A percentile compares a stretch with the other conserved stretches of the same genome.
phyloP scores from a whole-genome alignment of 2,113 vertebrate species.

The Raja brachyura region DNA sequence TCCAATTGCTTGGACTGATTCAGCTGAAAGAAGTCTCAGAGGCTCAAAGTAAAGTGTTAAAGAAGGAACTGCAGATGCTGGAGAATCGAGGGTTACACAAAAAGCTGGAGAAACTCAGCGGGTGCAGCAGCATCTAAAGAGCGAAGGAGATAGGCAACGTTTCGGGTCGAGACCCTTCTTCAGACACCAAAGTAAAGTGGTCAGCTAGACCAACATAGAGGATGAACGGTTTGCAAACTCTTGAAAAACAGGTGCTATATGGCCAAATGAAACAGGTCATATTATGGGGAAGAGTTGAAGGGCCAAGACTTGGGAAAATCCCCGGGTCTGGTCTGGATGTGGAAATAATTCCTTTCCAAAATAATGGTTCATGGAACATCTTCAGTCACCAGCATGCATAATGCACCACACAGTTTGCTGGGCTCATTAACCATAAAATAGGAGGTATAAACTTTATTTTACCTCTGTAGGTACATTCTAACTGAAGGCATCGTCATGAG shows the following conservation, averaged over 20 bases:
- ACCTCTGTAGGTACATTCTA: slow-evolving; percentile 81
- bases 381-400: neutral
- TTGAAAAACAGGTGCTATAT: neutral
- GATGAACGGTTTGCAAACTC: too few relatives aligned
- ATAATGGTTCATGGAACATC: neutral
- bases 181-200: too few relatives aligned
- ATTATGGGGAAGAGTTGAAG: neutral
- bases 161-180: too few relatives aligned
- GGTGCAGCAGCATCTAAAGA: too few relatives aligned
- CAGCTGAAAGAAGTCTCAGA: too few relatives aligned
- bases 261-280: neutral
- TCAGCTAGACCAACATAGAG: too few relatives aligned
- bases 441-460: slow-evolving; percentile 39
- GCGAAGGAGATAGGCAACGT: too few relatives aligned
- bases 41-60: too few relatives aligned
- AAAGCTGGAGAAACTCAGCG: too few relatives aligned
- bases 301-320: neutral
- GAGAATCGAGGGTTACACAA: too few relatives aligned
- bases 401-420: neutral
- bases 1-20: too few relatives aligned
- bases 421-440: neutral
- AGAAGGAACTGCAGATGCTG: too few relatives aligned
- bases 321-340: neutral
- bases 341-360: neutral
- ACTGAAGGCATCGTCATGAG: slow-evolving; percentile 63